These are phyloP conservation scores for Carcharodon carcharias DNA, from an alignment of 2,797 vertebrate species.

Conservation along the genomic window DNA sequence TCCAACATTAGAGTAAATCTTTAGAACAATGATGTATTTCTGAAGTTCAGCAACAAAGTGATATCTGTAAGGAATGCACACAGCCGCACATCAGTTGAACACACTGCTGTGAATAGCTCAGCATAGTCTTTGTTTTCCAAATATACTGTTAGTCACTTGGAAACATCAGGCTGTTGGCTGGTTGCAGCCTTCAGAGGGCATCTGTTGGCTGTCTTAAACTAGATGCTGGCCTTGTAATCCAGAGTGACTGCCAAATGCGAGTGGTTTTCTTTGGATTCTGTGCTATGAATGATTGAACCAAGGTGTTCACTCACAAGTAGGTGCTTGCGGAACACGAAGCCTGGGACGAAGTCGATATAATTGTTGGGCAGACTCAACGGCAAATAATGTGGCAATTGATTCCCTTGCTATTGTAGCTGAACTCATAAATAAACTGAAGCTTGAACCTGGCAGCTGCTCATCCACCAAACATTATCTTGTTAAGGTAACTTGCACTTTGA, in stretches of 20 bases:
- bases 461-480: not conserved
- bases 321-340: not conserved
- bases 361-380: not conserved
- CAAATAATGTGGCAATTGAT: not conserved
- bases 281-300: not conserved
- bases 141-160: not conserved
- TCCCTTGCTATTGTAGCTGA: not conserved
- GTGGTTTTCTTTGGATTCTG: not conserved
- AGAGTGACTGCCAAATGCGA: not conserved
- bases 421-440: not conserved
- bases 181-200: not conserved
- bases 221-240: not conserved
- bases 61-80: not conserved
- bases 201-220: not conserved
- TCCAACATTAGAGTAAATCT: not conserved
- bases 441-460: not conserved
- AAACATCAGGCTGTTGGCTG: not conserved
- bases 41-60: not conserved
- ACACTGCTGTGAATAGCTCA: not conserved
- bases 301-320: not conserved
- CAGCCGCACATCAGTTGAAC: not conserved
- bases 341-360: not conserved
- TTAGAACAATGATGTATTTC: not conserved
- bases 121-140: not conserved
- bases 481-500: not conserved